Evolutionary conservation across 2,888 invertebrate genomes (phyloP).

Genomic region (Callimorpha dominula): DNA sequence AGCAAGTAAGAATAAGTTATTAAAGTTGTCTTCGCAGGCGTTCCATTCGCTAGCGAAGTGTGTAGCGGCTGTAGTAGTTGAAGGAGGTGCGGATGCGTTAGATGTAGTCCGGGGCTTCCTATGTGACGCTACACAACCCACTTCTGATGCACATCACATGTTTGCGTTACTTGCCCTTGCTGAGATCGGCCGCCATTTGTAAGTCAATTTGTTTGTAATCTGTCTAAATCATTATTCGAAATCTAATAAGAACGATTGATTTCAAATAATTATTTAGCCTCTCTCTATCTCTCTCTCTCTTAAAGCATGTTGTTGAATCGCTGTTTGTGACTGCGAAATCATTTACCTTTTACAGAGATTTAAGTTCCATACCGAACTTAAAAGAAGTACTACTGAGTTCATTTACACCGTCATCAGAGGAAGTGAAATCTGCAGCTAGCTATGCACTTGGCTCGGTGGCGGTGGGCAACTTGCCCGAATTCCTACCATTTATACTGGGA

Average conservation of each 20-base stretch:
- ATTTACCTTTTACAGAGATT: conserved; percentile 85
- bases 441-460: conserved; percentile 98
- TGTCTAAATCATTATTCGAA: not conserved
- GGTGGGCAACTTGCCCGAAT: conserved; percentile 97
- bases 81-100: conserved; percentile 87
- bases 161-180: conserved; percentile 98
- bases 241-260: not conserved
- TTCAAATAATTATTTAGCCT: not conserved
- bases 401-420: conserved; percentile 97
- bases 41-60: conserved; percentile 99
- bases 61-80: conserved; percentile 96
- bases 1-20: not conserved
- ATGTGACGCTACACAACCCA: conserved; percentile 90
- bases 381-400: conserved; percentile 94
- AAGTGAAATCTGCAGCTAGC: conserved; percentile 99
- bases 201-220: conserved; percentile 68
- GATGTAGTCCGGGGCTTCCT: conserved; percentile 85
- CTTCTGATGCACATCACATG: conserved; percentile 93
- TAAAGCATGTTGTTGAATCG: not conserved
- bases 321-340: not conserved
- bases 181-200: conserved; percentile 98
- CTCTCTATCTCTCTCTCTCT: not conserved
- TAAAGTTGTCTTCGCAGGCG: conserved; percentile 84
- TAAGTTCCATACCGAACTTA: conserved; percentile 91
- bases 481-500: conserved; percentile 96